Evolutionary conservation across 1,140 invertebrate genomes (phyloP), one percentile per base, ranked within the genome.

Genomic region (Pogonomyrmex barbatus): DNA sequence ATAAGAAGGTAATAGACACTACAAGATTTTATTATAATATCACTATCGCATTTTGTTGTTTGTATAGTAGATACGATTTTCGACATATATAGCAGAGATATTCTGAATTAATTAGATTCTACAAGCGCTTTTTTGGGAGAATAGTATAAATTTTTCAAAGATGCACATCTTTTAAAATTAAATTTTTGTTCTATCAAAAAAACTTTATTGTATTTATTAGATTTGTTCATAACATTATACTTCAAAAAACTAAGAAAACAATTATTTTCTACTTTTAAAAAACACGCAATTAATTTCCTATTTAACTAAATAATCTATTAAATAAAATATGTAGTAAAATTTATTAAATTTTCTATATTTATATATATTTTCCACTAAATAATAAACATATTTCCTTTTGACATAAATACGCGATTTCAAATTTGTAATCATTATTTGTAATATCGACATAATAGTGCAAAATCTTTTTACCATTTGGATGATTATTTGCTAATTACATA

Each of bases 121-220:
- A 58, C 8, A 68, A 67, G 9, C 75, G 56, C 10, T 45, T 88
- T 88, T 81, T 67, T n/a, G 30, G 76, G 5, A 75, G 10, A 47
- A 42, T 45, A 75, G 71, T 17, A 50, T 89, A 89, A 90, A 89
- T 79, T 90, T 79, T 90, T 89, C 89, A 84, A 89, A 84, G 76
- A 62, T 79, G 87, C 33, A 89, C 68, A 45, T 45, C 77, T 88
- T 82, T 89, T 81, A 70, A 86, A 89, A 65, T 79, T 62, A 42
- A 45, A 86, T 65, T 17, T 4, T 50, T 36, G 14, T 5, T 52
- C 14, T 14, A 71, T 52, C 33, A 52, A 71, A 17, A 52, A 2
- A 36, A n/a, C 24, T 24, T 24, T 24, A 24, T 24, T 24, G 0
- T 24, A 24, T 24, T 24, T 24, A 24, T 24, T 24, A 24, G 24